A percentile compares a stretch with the other conserved stretches of the same genome.
phyloP scores from a whole-genome alignment of 2,797 vertebrate genomes.

The Tarsius wallacei region DNA sequence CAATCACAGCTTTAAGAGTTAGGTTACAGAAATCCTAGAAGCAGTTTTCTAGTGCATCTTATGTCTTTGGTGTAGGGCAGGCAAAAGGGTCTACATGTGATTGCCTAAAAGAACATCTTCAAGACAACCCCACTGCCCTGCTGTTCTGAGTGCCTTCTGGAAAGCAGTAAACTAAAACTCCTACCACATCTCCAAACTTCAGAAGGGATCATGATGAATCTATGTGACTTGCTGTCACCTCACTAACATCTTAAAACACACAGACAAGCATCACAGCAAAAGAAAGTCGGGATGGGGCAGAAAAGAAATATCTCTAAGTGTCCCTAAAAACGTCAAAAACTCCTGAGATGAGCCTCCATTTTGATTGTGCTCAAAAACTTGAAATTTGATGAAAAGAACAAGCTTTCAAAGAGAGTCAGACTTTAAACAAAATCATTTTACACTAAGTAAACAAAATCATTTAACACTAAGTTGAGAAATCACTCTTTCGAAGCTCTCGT shows the following conservation, averaged over 20 bases:
- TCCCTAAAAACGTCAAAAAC: slow-evolving; percentile 67
- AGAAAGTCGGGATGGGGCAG: not conserved
- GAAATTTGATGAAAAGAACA: slow-evolving; percentile 63
- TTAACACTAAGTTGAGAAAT: slow-evolving; percentile 61
- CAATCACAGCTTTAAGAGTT: not conserved
- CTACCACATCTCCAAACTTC: not conserved
- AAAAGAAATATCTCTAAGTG: slow-evolving; percentile 10
- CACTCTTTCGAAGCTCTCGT: slow-evolving; percentile 21
- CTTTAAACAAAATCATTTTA: slow-evolving; percentile 76
- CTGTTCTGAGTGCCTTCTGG: not conserved
- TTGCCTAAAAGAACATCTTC: not conserved
- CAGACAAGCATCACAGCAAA: not conserved
- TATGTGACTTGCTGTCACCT: not conserved
- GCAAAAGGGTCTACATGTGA: not conserved
- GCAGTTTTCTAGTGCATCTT: slow-evolving; percentile 25
- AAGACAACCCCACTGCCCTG: not conserved
- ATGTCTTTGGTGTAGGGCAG: slow-evolving; percentile 79
- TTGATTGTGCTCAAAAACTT: slow-evolving; percentile 56
- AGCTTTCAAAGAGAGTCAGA: slow-evolving; percentile 60
- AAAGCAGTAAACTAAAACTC: not conserved
- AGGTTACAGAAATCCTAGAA: not conserved
- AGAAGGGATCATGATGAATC: not conserved
- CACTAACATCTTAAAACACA: not conserved
- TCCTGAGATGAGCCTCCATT: slow-evolving; percentile 77
- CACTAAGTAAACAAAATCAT: slow-evolving; percentile 74